phyloP scores from a whole-genome alignment of 2,888 invertebrate genomes.

The Limenitis camilla region DNA sequence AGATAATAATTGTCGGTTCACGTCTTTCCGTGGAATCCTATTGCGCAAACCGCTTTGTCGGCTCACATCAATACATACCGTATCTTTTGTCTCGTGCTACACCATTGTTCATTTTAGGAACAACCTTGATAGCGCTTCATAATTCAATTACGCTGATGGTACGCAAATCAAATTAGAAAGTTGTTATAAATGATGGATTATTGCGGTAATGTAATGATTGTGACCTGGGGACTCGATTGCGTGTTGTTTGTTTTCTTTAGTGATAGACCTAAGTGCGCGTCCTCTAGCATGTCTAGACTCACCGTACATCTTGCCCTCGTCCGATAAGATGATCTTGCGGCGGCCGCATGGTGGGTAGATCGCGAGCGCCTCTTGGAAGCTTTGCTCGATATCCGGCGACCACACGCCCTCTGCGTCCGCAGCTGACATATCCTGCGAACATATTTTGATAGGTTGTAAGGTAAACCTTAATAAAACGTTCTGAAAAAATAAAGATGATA shows the following conservation, averaged over 20 bases:
- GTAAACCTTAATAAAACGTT: not conserved
- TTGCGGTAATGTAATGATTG: not conserved
- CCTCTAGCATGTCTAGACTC: conserved; percentile 75
- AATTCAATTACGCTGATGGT: conserved; percentile 50
- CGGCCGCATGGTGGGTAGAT: conserved; percentile 99
- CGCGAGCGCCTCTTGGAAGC: conserved; percentile 99
- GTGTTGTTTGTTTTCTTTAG: not conserved
- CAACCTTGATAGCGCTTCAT: conserved; percentile 62
- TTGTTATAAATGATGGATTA: not conserved
- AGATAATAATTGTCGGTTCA: conserved; percentile 72
- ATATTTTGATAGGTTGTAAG: not conserved
- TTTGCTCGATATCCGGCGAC: conserved; percentile 99
- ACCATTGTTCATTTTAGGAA: conserved; percentile 66
- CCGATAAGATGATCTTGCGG: conserved; percentile 99
- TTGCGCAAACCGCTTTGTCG: conserved; percentile 73
- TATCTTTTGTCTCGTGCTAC: conserved; percentile 67
- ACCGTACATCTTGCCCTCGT: conserved; percentile 99
- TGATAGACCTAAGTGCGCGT: not conserved
- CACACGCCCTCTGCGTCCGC: conserved; percentile 99
- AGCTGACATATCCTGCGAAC: conserved; percentile 89
- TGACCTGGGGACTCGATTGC: not conserved
- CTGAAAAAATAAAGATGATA: too few species aligned
- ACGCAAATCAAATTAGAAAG: conserved; percentile 18
- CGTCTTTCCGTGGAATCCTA: conserved; percentile 70
- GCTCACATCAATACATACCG: conserved; percentile 59